Evolutionary conservation across 2,113 vertebrate genomes (phyloP).

Genomic region (Nesogale talazaci): DNA sequence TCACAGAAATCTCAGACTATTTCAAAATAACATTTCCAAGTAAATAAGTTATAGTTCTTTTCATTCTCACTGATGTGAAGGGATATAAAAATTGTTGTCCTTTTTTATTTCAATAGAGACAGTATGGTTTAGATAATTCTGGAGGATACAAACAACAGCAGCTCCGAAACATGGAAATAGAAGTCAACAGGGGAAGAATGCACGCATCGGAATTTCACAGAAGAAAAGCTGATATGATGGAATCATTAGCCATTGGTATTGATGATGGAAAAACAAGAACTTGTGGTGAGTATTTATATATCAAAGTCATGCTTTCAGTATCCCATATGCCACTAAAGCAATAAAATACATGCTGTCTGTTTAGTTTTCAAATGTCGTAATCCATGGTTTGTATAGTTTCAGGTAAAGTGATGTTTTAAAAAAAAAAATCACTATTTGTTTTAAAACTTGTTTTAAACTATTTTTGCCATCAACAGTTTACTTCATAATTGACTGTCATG

Average conservation of each 20-base stretch:
- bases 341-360: slow-evolving; percentile 20
- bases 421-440: neutral
- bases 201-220: slow-evolving; percentile 92
- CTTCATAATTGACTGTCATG: slow-evolving; percentile 33
- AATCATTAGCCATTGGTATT: slow-evolving; percentile 91
- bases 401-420: neutral
- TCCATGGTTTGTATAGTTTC: slow-evolving; percentile 21
- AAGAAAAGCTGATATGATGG: slow-evolving; percentile 93
- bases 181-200: slow-evolving; percentile 91
- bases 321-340: neutral
- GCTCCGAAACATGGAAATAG: slow-evolving; percentile 91
- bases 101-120: slow-evolving; percentile 86
- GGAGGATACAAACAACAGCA: slow-evolving; percentile 94
- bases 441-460: slow-evolving; percentile 53
- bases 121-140: slow-evolving; percentile 92
- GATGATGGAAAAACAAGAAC: slow-evolving; percentile 94
- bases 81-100: slow-evolving; percentile 31
- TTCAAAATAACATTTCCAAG: slow-evolving; percentile 33
- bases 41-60: slow-evolving; percentile 9
- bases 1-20: slow-evolving; percentile 46
- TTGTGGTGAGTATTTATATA: slow-evolving; percentile 86
- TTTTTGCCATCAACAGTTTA: slow-evolving; percentile 52
- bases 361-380: slow-evolving; percentile 41
- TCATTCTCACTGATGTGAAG: neutral
- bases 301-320: slow-evolving; percentile 20